Evolutionary conservation across 2,888 invertebrate species (phyloP), one percentile per base, ranked within the genome.

Genomic region (Cristatella mucedo): DNA sequence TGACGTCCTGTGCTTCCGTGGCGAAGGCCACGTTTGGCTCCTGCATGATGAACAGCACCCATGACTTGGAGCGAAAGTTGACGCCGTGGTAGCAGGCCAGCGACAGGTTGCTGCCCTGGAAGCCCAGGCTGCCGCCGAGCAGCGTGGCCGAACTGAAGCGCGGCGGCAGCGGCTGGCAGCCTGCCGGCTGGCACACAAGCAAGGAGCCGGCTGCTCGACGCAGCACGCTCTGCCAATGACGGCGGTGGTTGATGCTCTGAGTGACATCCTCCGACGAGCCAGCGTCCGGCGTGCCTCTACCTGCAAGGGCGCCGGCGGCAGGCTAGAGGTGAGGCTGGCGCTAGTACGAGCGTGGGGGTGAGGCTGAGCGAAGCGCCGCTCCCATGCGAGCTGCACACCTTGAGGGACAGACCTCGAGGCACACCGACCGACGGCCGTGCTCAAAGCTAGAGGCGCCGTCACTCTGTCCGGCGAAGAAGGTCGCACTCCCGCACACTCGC

Each of bases 191-290:
- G n/a, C n/a, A n/a, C n/a, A n/a, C n/a, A n/a, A n/a, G n/a, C n/a
- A n/a, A n/a, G n/a, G n/a, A n/a, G n/a, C n/a, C n/a, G n/a, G n/a
- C n/a, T n/a, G n/a, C n/a, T n/a, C n/a, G n/a, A n/a, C n/a, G n/a
- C n/a, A n/a, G n/a, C n/a, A n/a, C n/a, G n/a, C n/a, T 74, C 67
- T 91, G 91, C 93, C 93, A 93, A 67, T 93, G 91, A 0, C 89
- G 75, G 68, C 87, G 86, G 65, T 85, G 86, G 4, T 36, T 36
- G 7, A 36, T 36, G 26, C 21, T n/a, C n/a, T n/a, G n/a, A n/a
- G n/a, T n/a, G n/a, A n/a, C n/a, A n/a, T n/a, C n/a, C n/a, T n/a
- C n/a, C n/a, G n/a, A n/a, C n/a, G n/a, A n/a, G n/a, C n/a, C n/a
- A n/a, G n/a, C n/a, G n/a, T n/a, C n/a, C n/a, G n/a, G n/a, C n/a